phyloP scores from a whole-genome alignment of 2,888 invertebrate species.

The Drosophila kanekoi region DNA sequence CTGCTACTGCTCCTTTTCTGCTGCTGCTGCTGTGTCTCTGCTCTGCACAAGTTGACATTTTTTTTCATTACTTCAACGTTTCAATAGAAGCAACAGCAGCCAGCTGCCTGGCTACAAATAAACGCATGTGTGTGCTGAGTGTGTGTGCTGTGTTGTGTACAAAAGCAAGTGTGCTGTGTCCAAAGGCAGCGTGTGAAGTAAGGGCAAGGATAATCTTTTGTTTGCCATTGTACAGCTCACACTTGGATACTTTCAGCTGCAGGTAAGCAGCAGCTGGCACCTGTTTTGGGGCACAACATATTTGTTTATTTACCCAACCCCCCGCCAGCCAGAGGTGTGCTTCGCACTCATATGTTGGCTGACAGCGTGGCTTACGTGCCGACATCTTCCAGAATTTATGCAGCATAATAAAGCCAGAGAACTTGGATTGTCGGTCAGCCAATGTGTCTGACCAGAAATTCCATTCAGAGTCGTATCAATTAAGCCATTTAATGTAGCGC shows the following conservation, averaged over 20 bases:
- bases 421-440: slow-evolving; percentile 16
- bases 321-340: slow-evolving; percentile 18
- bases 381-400: slow-evolving; percentile 71
- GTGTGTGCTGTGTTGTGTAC: slow-evolving; percentile 30
- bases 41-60: slow-evolving; percentile 70
- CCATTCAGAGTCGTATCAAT: slow-evolving; percentile 55
- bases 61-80: slow-evolving; percentile 79
- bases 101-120: slow-evolving; percentile 35
- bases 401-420: slow-evolving; percentile 51
- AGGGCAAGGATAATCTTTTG: slow-evolving; percentile 81
- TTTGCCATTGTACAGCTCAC: slow-evolving; percentile 63
- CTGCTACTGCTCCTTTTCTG: slow-evolving; percentile 28
- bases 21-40: slow-evolving; percentile 28
- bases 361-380: slow-evolving; percentile 61
- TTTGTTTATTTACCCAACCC: slow-evolving; percentile 35
- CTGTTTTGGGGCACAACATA: slow-evolving; percentile 51
- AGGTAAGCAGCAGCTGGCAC: slow-evolving; percentile 50
- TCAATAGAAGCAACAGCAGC: slow-evolving; percentile 67
- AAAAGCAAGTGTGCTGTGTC: slow-evolving; percentile 49
- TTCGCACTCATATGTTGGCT: slow-evolving; percentile 33
- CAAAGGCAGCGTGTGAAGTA: slow-evolving; percentile 59
- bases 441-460: slow-evolving; percentile 49
- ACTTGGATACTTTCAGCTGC: slow-evolving; percentile 47
- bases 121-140: slow-evolving; percentile 9
- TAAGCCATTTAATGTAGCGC: slow-evolving; percentile 53